These are phyloP conservation scores for Oreotragus oreotragus DNA, from an alignment of 2,113 vertebrate species.

Conservation along the genomic window DNA sequence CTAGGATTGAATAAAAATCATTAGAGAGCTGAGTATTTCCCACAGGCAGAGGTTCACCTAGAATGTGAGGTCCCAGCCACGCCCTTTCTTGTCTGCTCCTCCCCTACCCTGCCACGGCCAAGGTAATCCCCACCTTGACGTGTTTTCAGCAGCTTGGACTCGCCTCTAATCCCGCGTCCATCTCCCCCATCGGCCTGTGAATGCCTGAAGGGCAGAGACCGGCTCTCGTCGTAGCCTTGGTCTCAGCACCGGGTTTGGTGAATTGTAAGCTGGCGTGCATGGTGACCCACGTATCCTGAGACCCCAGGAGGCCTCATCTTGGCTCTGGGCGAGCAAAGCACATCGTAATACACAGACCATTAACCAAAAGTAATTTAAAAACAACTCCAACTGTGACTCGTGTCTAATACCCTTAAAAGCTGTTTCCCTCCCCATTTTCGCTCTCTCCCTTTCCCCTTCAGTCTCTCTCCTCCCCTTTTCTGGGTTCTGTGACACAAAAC, in stretches of 20 bases:
- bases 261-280: fast-evolving
- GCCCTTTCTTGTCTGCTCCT: not conserved
- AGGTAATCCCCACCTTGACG: not conserved
- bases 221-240: fast-evolving
- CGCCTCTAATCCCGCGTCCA: not conserved
- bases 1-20: not conserved
- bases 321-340: not conserved
- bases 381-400: not conserved
- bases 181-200: not conserved
- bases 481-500: not conserved
- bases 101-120: not conserved
- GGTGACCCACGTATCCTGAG: not conserved
- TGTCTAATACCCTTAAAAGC: not conserved
- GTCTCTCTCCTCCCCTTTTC: not conserved
- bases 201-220: not conserved
- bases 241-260: not conserved
- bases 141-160: not conserved
- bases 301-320: not conserved
- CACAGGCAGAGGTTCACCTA: not conserved
- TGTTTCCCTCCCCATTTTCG: not conserved
- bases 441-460: not conserved
- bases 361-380: constrained; percentile 13
- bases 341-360: not conserved
- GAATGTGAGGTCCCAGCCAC: fast-evolving
- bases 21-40: not conserved